Evolutionary conservation across 2,888 invertebrate species (phyloP).

Genomic region (Cactoblastis cactorum): DNA sequence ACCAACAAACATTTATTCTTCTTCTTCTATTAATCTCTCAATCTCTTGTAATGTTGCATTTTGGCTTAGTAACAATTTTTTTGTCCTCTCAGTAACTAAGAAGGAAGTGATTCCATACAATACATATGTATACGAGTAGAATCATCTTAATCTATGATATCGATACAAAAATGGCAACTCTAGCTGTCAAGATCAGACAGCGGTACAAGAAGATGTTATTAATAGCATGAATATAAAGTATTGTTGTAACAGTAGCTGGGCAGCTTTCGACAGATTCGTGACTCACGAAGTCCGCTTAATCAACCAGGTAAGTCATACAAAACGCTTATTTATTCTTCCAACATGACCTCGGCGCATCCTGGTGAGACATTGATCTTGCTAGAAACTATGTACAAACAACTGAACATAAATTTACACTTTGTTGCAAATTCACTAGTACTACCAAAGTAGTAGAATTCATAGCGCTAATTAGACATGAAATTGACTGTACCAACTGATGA

Average conservation of each 20-base stretch:
- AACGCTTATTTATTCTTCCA: slow-evolving; percentile 68
- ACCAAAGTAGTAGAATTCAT: too few species aligned
- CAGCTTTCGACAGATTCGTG: slow-evolving; percentile 66
- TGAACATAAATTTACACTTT: too few species aligned
- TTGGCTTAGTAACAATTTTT: too few species aligned
- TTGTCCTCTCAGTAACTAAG: too few species aligned
- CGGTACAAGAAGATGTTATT: slow-evolving; percentile 1
- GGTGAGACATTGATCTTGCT: slow-evolving; percentile 41
- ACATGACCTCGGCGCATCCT: slow-evolving; percentile 45
- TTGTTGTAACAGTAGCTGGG: slow-evolving; percentile 48
- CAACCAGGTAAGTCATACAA: slow-evolving; percentile 65
- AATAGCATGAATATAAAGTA: slow-evolving; percentile 6
- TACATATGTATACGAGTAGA: too few species aligned
- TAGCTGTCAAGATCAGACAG: neutral
- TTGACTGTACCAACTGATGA: slow-evolving; percentile 21
- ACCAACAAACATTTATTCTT: too few species aligned
- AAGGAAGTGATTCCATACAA: too few species aligned
- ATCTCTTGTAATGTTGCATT: too few species aligned
- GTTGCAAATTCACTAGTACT: too few species aligned
- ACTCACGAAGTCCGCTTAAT: slow-evolving; percentile 69
- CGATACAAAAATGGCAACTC: neutral
- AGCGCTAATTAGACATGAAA: too few species aligned
- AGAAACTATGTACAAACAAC: slow-evolving; percentile 10
- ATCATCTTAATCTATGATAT: too few species aligned
- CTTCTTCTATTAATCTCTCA: too few species aligned